Evolutionary conservation across 2,888 invertebrate genomes (phyloP).

Genomic region (Hipparchia semele): DNA sequence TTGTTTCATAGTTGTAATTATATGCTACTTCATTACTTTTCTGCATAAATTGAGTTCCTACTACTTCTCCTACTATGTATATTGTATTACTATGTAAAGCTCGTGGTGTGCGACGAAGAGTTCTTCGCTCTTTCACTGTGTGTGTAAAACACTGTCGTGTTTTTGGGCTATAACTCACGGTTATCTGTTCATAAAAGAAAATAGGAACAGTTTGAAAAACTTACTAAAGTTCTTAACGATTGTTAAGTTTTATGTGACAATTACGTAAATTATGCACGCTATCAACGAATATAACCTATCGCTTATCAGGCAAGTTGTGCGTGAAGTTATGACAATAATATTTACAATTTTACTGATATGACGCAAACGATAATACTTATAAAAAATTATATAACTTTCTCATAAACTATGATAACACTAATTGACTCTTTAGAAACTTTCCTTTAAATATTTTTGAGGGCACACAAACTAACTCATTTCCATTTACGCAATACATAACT

Average conservation of each 20-base stretch:
- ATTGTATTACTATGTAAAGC: no score
- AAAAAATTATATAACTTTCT: background rate
- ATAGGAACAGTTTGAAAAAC: background rate
- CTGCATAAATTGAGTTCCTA: no score
- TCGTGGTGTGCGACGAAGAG: no score
- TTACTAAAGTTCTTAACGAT: background rate
- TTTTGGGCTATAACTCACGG: background rate
- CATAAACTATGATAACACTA: background rate
- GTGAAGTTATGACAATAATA: constrained; percentile 1
- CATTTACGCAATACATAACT: background rate
- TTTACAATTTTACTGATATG: constrained; percentile 16
- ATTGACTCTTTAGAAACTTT: background rate
- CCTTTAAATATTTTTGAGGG: background rate
- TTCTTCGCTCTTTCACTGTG: no score
- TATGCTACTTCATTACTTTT: no score
- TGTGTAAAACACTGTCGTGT: background rate
- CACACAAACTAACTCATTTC: background rate
- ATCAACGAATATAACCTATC: background rate
- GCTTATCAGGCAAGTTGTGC: constrained; percentile 3
- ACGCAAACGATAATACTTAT: constrained; percentile 9
- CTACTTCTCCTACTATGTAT: no score
- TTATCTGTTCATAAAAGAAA: background rate
- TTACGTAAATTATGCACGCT: background rate
- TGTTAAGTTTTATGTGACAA: background rate
- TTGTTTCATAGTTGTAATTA: no score